Evolutionary conservation across 1,140 invertebrate genomes (phyloP).

Genomic region (Drosophila albomicans): DNA sequence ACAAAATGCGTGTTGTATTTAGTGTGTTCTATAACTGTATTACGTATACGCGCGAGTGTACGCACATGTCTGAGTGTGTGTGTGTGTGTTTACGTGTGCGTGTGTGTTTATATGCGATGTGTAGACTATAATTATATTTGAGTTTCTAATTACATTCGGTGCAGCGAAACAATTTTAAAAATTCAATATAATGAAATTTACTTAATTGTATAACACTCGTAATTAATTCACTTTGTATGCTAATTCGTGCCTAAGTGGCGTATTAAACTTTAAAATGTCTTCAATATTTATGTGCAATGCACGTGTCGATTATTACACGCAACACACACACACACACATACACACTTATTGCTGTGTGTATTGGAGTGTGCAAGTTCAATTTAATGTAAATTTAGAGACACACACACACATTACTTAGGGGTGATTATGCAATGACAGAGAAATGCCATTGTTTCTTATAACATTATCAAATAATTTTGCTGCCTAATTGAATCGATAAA

Average conservation of each 20-base stretch:
- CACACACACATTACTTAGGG: conserved; percentile 38
- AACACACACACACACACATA: conserved; percentile 35
- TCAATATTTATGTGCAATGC: conserved; percentile 76
- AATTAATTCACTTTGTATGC: conserved; percentile 83
- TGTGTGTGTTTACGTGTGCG: conserved; percentile 12
- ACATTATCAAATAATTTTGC: conserved; percentile 42
- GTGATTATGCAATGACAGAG: conserved; percentile 38
- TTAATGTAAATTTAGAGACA: conserved; percentile 68
- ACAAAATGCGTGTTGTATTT: conserved; percentile 19
- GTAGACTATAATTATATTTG: conserved; percentile 75
- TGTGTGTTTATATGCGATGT: conserved; percentile 27
- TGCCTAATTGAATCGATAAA: conserved; percentile 53
- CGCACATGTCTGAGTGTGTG: neutral
- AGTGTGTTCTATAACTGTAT: conserved; percentile 9
- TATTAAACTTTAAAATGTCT: conserved; percentile 83
- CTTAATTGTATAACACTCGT: conserved; percentile 82
- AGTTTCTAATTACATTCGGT: conserved; percentile 76
- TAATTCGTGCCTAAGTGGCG: conserved; percentile 81
- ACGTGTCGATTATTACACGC: conserved; percentile 79
- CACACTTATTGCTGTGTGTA: conserved; percentile 14
- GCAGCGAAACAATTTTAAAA: conserved; percentile 74
- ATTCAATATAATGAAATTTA: conserved; percentile 83
- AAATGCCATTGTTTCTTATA: conserved; percentile 53
- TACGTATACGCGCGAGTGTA: neutral
- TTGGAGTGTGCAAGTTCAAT: conserved; percentile 58